A percentile compares a stretch with the other conserved stretches of the same genome.
phyloP scores from a whole-genome alignment of 2,797 vertebrate genomes.

The Danio choprae region DNA sequence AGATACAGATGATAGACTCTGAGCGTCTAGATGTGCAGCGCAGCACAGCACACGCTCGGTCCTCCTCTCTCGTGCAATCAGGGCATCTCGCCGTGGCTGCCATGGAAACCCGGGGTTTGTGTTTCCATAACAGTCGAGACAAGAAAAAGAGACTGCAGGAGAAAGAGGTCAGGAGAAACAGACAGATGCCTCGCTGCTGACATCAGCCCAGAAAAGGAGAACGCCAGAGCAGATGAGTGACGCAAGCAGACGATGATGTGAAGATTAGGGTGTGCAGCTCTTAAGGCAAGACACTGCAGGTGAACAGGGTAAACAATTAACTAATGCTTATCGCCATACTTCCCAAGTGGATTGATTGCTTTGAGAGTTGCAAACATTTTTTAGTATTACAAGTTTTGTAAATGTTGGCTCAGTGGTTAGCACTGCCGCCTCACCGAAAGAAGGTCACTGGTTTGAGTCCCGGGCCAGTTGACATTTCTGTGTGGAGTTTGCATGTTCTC shows the following conservation, averaged over 20 bases:
- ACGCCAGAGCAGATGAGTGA: slow-evolving; percentile 16
- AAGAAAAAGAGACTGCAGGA: slow-evolving; percentile 41
- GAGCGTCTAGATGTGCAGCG: slow-evolving; percentile 53
- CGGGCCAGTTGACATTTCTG: too few relatives aligned
- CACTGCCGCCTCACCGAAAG: too few relatives aligned
- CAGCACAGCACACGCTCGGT: slow-evolving; percentile 53
- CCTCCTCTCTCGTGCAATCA: slow-evolving; percentile 72
- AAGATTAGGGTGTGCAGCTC: slow-evolving; percentile 13
- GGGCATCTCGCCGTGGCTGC: slow-evolving; percentile 73
- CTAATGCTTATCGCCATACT: too few relatives aligned
- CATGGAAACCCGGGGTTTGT: slow-evolving; percentile 78
- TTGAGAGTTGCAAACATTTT: too few relatives aligned
- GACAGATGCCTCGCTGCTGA: slow-evolving; percentile 60
- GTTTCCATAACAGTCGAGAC: slow-evolving; percentile 75
- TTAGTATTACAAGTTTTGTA: too few relatives aligned
- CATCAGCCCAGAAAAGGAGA: slow-evolving; percentile 58
- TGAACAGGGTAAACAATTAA: too few relatives aligned
- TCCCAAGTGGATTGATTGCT: too few relatives aligned
- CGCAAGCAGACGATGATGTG: slow-evolving; percentile 5
- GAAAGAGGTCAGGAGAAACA: slow-evolving; percentile 22
- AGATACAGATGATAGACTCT: slow-evolving; percentile 38
- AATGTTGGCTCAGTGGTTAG: too few relatives aligned
- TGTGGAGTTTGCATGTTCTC: too few relatives aligned
- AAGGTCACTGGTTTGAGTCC: too few relatives aligned
- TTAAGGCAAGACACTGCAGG: not conserved